Base-by-base conservation (phyloP, 1,140 invertebrate genomes). In the Reticulitermes speratus region DNA sequence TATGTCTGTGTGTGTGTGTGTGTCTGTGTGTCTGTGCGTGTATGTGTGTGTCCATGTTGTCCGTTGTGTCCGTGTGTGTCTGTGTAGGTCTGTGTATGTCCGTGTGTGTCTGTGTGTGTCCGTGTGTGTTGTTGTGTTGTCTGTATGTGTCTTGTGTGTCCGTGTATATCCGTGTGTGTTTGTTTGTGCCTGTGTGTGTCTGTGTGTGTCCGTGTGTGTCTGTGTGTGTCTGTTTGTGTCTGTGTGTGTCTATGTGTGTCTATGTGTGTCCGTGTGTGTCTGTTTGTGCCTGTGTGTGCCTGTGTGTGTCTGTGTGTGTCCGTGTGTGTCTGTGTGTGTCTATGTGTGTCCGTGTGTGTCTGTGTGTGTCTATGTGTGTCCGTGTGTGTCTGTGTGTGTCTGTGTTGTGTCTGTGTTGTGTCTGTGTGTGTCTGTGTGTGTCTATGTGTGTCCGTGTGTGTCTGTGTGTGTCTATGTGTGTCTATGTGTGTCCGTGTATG, bases 281-380 rank as follows among this genome's bases (percentile, higher is more conserved):
- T n/a, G n/a, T n/a, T n/a, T n/a, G n/a, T n/a, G n/a, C n/a, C 52
- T 55, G 52, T 5, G 52, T 6, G 11, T 0, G 52, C 19, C 8
- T 75, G 65, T 75, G 65, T 75, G n/a, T 75, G n/a, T 75, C n/a
- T 75, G 65, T 75, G 65, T 75, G n/a, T 75, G 19, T 75, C 16
- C 7, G 25, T 75, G 12, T 75, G n/a, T n/a, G 52, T 55, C 52
- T 55, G 52, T 5, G 52, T 6, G 11, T 0, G 52, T 55, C 8
- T 75, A 25, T 75, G 65, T 75, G n/a, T 75, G n/a, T 75, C n/a
- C n/a, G 65, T 75, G 65, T 75, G n/a, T 75, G 19, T 75, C 16
- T 25, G 25, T 75, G 12, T 75, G n/a, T n/a, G 52, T 55, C 52
- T 55, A 14, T 5, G 52, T 6, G 11, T 0, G 52, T 55, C 8